Conservation (phyloP, 2,888 invertebrate species). For the Drosophila crucigera region DNA sequence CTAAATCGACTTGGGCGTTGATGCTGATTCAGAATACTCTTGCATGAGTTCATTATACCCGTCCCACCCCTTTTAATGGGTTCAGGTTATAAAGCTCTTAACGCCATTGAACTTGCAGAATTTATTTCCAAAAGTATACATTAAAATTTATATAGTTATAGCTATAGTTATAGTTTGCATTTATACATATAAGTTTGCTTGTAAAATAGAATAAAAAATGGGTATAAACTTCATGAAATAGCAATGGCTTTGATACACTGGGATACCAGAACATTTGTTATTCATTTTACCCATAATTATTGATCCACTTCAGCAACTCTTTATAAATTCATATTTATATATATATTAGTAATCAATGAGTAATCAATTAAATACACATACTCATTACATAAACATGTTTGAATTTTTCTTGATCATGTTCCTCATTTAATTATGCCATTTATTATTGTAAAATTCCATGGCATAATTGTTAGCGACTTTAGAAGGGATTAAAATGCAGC, state of each 20-base stretch:
- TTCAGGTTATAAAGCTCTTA: neutral
- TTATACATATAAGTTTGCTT: neutral
- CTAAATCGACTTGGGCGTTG: neutral
- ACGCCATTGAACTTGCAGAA: neutral
- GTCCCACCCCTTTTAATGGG: neutral
- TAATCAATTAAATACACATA: neutral
- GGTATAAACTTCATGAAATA: neutral
- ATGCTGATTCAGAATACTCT: neutral
- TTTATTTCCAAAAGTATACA: neutral
- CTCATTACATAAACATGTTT: neutral
- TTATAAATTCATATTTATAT: neutral
- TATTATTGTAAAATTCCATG: conserved; percentile 4
- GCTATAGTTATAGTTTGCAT: neutral
- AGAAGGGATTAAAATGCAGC: conserved; percentile 20
- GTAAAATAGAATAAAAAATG: neutral
- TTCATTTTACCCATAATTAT: neutral
- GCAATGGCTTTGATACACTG: neutral
- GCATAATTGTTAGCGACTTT: conserved; percentile 13
- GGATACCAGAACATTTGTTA: neutral
- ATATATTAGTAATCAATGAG: too few relatives aligned
- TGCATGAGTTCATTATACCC: neutral
- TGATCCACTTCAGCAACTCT: neutral
- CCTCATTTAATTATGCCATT: neutral
- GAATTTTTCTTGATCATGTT: neutral
- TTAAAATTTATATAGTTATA: neutral